Evolutionary conservation across 1,140 invertebrate species (phyloP).

Genomic region (Zaprionus africanus): DNA sequence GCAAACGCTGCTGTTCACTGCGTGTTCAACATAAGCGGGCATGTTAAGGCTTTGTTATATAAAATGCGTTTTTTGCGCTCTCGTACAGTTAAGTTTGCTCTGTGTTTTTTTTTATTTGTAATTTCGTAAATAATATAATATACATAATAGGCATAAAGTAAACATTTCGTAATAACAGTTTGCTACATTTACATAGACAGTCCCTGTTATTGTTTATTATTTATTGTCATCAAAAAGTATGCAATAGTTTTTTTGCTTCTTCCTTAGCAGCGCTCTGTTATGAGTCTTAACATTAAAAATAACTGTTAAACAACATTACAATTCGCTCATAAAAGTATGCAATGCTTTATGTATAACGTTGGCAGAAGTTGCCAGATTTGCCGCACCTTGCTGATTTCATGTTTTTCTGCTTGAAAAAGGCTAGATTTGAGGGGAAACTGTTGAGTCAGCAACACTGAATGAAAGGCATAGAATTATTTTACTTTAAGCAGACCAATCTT

Average conservation of each 20-base stretch:
- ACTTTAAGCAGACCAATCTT: not conserved
- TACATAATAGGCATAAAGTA: too few species aligned
- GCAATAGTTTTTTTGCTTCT: conserved; percentile 16
- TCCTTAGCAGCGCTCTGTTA: not conserved
- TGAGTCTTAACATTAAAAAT: not conserved
- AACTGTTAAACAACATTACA: not conserved
- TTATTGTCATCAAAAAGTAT: conserved; percentile 26
- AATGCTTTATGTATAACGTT: not conserved
- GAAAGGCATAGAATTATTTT: not conserved
- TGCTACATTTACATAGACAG: not conserved
- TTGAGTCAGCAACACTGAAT: not conserved
- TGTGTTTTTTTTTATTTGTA: too few species aligned
- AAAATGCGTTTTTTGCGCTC: too few species aligned
- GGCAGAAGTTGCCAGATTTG: not conserved
- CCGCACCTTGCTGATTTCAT: too few species aligned
- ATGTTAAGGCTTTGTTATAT: not conserved
- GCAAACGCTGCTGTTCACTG: not conserved
- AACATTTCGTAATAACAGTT: too few species aligned
- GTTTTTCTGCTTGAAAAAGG: too few species aligned
- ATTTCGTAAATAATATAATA: not conserved
- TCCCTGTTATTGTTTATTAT: not conserved
- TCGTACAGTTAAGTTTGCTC: too few species aligned
- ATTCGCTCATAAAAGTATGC: not conserved
- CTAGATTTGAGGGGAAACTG: too few species aligned
- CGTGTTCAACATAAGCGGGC: not conserved